Evolutionary conservation across 30 jellyfish, hydroid and myxozoan genomes (phyloP), one percentile per base, ranked within the genome.

Genomic region (Phacellophora camtschatica): DNA sequence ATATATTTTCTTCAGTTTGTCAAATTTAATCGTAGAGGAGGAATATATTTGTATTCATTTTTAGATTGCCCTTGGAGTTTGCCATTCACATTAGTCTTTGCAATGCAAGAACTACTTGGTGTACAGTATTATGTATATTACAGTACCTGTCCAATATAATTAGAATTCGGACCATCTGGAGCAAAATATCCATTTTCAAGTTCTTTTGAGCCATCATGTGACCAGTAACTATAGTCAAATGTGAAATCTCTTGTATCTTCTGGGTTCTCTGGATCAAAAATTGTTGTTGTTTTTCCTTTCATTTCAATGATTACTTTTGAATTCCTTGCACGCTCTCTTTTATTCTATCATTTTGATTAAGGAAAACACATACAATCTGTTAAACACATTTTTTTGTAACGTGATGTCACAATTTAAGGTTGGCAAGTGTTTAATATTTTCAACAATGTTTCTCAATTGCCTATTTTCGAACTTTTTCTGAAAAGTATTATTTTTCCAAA

Each of bases 181-280:
- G 81, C 88, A 81, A 81, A 82, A 48, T 89, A 89, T 16, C 97
- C 97, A 81, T 66, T 43, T 51, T 81, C 92, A 23, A 72, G 74
- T 67, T 89, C 89, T 32, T 64, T 66, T 20, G 86, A 74, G 2
- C 97, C 97, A 62, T 89, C 85, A 57, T 89, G 97, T 23, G 97
- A 89, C 97, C 97, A 89, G 48, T 89, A 89, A 42, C 97, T 89
- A 31, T 81, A 82, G 70, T 89, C 97, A 89, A 89, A 89, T 36
- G 91, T 61, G 74, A 89, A 89, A 13, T 70, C 35, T 43, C 83
- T 62, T n/a, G 41, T 36, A 34, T 89, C 97, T 3, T 70, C 88
- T 19, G 88, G 90, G 46, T 64, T 35, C 7, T 65, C 84, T 6
- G 97, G 97, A 28, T 89, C 90, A 39, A 63, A 41, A 29, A 89